Evolutionary conservation across 2,888 invertebrate genomes (phyloP), one percentile per base, ranked within the genome.

Genomic region (Zygogramma bicolorata): DNA sequence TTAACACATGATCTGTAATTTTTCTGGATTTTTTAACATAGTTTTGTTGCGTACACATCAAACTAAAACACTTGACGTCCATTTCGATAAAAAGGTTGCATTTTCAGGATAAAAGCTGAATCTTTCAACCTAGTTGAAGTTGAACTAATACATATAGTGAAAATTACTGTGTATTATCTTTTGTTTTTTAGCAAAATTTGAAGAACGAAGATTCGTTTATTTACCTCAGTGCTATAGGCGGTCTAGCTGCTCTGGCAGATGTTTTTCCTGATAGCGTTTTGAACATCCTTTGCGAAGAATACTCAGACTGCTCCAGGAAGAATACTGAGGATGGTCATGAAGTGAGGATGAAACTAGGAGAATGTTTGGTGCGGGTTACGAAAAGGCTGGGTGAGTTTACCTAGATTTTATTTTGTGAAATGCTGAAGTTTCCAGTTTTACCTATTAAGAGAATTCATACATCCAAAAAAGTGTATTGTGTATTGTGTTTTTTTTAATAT

Each of bases 151-250:
- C 7, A 6, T 3, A 42, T 42, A 6, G 5, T 2, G 34, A 34
- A 34, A 5, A 29, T 34, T 8, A 8, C 3, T 34, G 13, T 2
- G 13, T 34, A 34, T 72, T 83, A 65, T 58, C 62, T 66, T 70
- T 49, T 81, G 74, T 82, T 89, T 88, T 69, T 79, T 68, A 93
- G 91, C 92, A 94, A 86, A 92, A 93, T 86, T 85, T 97, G 0
- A 92, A 91, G 83, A 90, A 96, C 80, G 87, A 91, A 10, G 97
- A 97, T 84, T 93, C 96, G 0, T 97, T 95, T 84, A 89, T 97
- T 70, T 97, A 96, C 85, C 86, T 97, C 74, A 89, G 92, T 70
- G 92, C 95, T 1, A 91, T 96, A 18, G 92, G 93, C 83, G 95
- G 94, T 1, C 86, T 96, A 60, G 91, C 93, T 7, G 89, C 92